Evolutionary conservation across 2,888 invertebrate genomes (phyloP), one percentile per base, ranked within the genome.

Genomic region (Eudasyphora cyanicolor): DNA sequence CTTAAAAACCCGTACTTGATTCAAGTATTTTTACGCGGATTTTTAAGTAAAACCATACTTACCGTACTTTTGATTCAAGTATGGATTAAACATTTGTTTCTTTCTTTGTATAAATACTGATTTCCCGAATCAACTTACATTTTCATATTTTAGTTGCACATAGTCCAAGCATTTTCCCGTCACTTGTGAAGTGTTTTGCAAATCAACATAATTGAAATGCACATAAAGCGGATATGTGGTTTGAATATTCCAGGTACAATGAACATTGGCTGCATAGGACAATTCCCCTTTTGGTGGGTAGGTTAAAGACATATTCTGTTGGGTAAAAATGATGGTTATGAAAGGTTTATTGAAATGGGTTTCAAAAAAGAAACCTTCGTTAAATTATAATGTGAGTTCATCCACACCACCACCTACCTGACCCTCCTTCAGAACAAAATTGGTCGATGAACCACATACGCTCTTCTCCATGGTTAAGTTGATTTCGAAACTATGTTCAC

Each of bases 401-500:
- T n/a, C n/a, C n/a, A 60, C 8, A 19, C 8, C 24, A 64, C 2
- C 1, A 6, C 86, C 82, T 45, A 91, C 90, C 81, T 92, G 89
- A 1, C 87, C 87, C 0, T 75, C 49, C 90, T 92, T 12, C 92
- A 93, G 57, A 87, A 90, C 69, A 93, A 87, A 86, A 14, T 88
- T 80, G n/a, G 89, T 24, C 88, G 85, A n/a, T 88, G 87, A 24
- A 88, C 95, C 95, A 89, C 96, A 96, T 0, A 92, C 87, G 0
- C 94, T 95, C 93, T 76, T 19, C 54, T 93, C 88, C 79, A 93
- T 90, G 73, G 93, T 93, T 71, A 96, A 91, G 0, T 92, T 93
- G 0, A 94, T 93, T 88, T 93, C 93, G 86, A 96, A 95, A 49
- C 96, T 96, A 49, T 84, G 93, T 91, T 84, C 94, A 94, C 84